Evolutionary conservation across 2,888 invertebrate species (phyloP), one percentile per base, ranked within the genome.

Genomic region (Pandemis heparana): DNA sequence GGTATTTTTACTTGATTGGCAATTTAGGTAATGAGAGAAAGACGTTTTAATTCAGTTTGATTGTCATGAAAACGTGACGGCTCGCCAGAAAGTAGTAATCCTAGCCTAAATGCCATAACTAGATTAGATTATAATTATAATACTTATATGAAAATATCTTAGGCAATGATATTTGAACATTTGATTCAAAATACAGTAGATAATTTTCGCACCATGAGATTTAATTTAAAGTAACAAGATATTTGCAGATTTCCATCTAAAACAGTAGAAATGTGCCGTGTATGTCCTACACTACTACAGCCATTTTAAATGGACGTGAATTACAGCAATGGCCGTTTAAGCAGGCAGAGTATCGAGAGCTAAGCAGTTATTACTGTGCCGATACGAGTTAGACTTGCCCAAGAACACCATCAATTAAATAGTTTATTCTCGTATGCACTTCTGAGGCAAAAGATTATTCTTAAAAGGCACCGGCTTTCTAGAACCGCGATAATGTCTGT

Each of bases 381-480:
- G 46, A 59, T 74, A 74, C 74, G 32, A 74, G 74, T 74, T 61
- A 65, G 69, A 70, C 74, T 65, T 61, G 74, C 51, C 56, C n/a
- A 68, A 68, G 53, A 23, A 38, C 64, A 41, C 16, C 60, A 39
- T 73, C 68, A 51, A 65, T 70, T 70, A 70, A 70, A 65, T 56
- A 67, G 53, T 65, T 61, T 65, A 65, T 74, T 74, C 70, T 23
- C 46, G n/a, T 43, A 51, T 41, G 43, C 4, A 62, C 9, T 10
- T 48, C 46, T 41, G 53, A 61, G 65, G 69, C 41, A 18, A 70
- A 51, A 65, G 18, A 59, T 65, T 51, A 23, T 43, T 61, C 43
- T 51, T 60, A 70, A 74, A 74, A 72, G 56, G 69, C 51, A 7
- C 32, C 51, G 53, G 51, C 74, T 74, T 70, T 70, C 70, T 74